Evolutionary conservation across 2,113 vertebrate genomes (phyloP).

Genomic region (Polypterus senegalus): DNA sequence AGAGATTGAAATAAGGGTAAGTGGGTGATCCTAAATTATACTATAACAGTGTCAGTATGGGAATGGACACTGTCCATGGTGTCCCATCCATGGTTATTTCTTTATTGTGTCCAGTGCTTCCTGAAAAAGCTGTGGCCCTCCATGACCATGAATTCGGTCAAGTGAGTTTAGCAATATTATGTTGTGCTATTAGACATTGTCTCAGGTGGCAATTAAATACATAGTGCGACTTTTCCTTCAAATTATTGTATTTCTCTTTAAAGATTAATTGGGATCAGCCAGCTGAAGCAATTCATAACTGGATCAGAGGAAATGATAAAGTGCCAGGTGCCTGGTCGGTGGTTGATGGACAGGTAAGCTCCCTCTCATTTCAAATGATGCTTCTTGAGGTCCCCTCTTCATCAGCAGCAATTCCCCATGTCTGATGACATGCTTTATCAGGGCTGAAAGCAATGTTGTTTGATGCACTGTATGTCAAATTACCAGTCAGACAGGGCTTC

Average conservation of each 20-base stretch:
- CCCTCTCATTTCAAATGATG: background rate
- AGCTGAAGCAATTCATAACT: slow-evolving; percentile 69
- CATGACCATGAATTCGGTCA: no score
- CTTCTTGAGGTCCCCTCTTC: background rate
- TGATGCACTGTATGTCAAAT: background rate
- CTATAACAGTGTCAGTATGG: no score
- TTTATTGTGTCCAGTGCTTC: no score
- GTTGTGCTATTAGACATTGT: no score
- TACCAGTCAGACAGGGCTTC: background rate
- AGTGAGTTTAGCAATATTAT: no score
- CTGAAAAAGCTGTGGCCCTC: no score
- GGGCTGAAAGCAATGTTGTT: background rate
- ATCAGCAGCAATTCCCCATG: background rate
- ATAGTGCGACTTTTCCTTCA: no score
- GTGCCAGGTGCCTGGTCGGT: slow-evolving; percentile 74
- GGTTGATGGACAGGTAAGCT: slow-evolving; percentile 58
- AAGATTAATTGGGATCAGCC: slow-evolving; percentile 75
- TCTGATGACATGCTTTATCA: background rate
- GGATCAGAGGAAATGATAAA: slow-evolving; percentile 78
- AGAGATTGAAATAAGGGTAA: no score
- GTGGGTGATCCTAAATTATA: no score
- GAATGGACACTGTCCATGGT: no score
- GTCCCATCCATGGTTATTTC: no score
- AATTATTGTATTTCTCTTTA: background rate
- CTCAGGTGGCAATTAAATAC: no score